Percentiles rank a stretch among this genome's conserved stretches.
phyloP scores from a whole-genome alignment of 2,113 vertebrate species.

The Alligator mississippiensis region DNA sequence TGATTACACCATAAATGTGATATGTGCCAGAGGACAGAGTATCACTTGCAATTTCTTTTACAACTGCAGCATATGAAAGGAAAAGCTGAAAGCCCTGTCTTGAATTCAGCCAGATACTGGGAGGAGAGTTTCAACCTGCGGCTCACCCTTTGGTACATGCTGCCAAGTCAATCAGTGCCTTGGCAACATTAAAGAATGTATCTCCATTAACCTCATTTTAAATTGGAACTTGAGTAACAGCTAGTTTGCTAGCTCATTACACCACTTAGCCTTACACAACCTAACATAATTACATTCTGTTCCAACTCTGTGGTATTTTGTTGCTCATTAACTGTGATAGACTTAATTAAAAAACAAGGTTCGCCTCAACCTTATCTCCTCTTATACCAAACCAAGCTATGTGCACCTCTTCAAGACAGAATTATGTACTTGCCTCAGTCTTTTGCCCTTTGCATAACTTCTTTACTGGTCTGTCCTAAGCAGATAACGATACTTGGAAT shows the following conservation, averaged over 20 bases:
- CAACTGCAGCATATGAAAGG: accelerated
- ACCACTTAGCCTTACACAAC: neutral
- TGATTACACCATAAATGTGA: too few species aligned
- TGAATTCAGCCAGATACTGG: neutral
- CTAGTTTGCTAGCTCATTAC: too few species aligned
- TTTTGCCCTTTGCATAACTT: too few species aligned
- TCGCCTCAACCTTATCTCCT: neutral
- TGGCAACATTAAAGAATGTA: neutral
- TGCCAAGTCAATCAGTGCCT: neutral
- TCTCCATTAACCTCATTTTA: neutral
- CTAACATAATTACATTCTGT: neutral
- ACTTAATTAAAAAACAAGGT: neutral
- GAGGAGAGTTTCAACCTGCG: neutral
- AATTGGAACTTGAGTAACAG: neutral
- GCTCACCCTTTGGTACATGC: neutral
- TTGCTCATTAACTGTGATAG: neutral
- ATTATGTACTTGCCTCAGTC: neutral
- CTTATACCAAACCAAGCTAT: neutral
- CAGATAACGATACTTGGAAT: neutral
- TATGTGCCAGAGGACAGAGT: too few species aligned
- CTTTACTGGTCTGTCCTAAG: neutral
- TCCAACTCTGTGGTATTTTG: neutral
- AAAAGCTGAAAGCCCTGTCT: neutral
- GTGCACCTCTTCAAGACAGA: neutral
- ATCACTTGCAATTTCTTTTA: neutral